These are phyloP conservation scores for Lutjanus erythropterus DNA, from an alignment of 2,113 vertebrate species.

Conservation along the genomic window DNA sequence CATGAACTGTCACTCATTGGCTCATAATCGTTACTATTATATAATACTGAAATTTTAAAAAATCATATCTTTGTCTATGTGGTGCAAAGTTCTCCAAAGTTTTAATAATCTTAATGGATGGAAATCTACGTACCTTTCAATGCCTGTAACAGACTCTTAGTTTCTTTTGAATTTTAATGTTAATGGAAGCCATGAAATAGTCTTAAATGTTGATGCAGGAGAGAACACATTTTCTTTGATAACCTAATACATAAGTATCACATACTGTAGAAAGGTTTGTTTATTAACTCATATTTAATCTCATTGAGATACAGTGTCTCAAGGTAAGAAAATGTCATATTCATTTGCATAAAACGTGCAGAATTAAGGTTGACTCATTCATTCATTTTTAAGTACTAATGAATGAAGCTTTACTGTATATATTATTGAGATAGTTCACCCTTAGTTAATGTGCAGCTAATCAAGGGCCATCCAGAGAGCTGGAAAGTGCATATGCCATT, in stretches of 20 bases:
- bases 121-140: not conserved
- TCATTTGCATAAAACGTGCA: not conserved
- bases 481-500: constrained; percentile 28
- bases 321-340: not conserved
- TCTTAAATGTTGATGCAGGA: not conserved
- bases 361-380: not conserved
- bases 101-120: not conserved
- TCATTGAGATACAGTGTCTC: no score
- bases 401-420: not conserved
- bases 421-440: not conserved
- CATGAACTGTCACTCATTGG: constrained; percentile 37
- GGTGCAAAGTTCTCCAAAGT: constrained; percentile 6
- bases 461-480: constrained; percentile 24
- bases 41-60: constrained; percentile 19
- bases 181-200: not conserved
- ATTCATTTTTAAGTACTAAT: constrained; percentile 8
- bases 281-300: no score
- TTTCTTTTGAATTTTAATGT: not conserved
- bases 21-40: constrained; percentile 21
- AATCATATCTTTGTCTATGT: not conserved
- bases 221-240: not conserved
- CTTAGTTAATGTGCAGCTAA: constrained; percentile 14
- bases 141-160: no score
- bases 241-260: not conserved
- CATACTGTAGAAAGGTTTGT: not conserved